Conservation (phyloP, 2,888 invertebrate genomes). For the Carterocephalus palaemon region DNA sequence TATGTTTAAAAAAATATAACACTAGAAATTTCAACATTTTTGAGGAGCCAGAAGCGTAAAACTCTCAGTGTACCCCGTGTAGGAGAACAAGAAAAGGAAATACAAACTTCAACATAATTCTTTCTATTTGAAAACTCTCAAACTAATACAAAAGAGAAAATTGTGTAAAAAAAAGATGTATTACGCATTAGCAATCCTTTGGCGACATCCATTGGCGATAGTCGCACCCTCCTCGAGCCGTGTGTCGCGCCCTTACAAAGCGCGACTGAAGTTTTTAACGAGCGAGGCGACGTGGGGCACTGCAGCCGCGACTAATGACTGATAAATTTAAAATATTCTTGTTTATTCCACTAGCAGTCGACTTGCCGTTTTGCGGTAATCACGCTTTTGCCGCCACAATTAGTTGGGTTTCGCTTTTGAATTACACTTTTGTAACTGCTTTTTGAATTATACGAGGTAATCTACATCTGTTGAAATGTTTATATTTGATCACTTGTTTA, state of each 20-base stretch:
- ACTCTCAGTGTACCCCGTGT: too few relatives aligned
- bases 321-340: conserved; percentile 24
- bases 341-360: conserved; percentile 15
- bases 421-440: conserved; percentile 22
- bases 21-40: too few relatives aligned
- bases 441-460: conserved; percentile 15
- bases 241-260: conserved; percentile 9
- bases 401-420: conserved; percentile 19
- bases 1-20: too few relatives aligned
- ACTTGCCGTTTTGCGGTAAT: conserved; percentile 16
- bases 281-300: conserved; percentile 18
- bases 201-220: too few relatives aligned
- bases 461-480: conserved; percentile 11
- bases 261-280: conserved; percentile 20
- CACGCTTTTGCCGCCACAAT: conserved; percentile 14
- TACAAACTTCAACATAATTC: too few relatives aligned
- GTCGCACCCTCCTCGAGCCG: neutral
- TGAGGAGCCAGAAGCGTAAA: too few relatives aligned
- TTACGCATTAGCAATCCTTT: too few relatives aligned
- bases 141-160: too few relatives aligned
- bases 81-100: too few relatives aligned
- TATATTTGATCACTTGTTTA: too few relatives aligned
- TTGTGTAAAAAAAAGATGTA: too few relatives aligned
- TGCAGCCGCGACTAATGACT: conserved; percentile 20
- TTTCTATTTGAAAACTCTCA: too few relatives aligned